Evolutionary conservation across 2,797 vertebrate genomes (phyloP), one percentile per base, ranked within the genome.

Genomic region (Coranthus polyacanthus): DNA sequence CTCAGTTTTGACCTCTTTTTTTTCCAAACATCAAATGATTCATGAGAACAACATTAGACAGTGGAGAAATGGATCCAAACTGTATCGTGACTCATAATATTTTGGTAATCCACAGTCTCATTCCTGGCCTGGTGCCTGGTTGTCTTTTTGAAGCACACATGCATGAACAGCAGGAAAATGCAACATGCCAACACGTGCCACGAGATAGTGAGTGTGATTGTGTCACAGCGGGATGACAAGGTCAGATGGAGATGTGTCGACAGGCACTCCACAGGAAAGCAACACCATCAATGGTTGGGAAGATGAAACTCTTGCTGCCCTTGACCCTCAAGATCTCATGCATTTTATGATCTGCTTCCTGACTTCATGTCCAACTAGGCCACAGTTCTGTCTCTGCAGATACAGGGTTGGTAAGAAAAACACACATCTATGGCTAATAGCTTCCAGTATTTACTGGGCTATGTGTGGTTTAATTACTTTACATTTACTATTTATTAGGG

Each of bases 221-320:
- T 58, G 76, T 75, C 57, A 52, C 83, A 72, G 82, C 43, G 44
- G 59, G 79, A 81, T 51, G 75, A 78, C 76, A 80, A 89, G 87
- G 87, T 90, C 87, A 79, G 68, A 73, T 65, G 52, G 56, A 80
- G 72, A 81, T 56, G 73, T 79, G 74, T 86, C 42, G 20, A 70
- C 73, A 68, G 75, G 55, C 80, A 32, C 69, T 72, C 77, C 45
- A 72, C 68, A 71, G 78, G 65, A 84, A 82, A 68, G 72, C 66
- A 72, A 81, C 79, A 56, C 77, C 64, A 61, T 82, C 82, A 75
- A 18, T 79, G 71, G 75, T 49, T 51, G 71, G 68, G 66, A 84
- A 86, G 75, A 88, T 85, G 62, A 86, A 86, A 86, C 77, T 69
- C 68, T 66, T 43, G 12, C 61, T 77, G 75, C 37, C 75, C 81